Conservation (phyloP, 2,113 vertebrate species). For the Agelaius phoeniceus region DNA sequence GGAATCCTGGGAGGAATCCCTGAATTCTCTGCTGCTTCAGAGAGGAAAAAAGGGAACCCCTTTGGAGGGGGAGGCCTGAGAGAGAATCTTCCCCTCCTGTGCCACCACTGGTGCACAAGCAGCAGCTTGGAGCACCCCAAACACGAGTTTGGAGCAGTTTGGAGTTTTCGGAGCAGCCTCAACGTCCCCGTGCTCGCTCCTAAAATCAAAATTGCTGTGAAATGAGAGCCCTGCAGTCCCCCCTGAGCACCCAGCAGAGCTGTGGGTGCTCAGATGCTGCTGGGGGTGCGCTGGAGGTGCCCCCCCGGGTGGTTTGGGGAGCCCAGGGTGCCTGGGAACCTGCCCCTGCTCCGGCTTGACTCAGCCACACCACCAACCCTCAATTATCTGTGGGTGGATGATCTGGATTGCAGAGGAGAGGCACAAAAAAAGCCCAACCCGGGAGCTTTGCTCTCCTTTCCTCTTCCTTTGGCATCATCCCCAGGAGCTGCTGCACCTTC, state of each 20-base stretch:
- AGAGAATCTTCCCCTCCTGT: background rate
- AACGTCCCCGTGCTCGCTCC: fast-evolving
- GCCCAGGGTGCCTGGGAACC: background rate
- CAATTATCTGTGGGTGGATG: constrained; percentile 57
- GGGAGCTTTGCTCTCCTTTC: background rate
- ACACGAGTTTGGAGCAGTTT: too few relatives aligned
- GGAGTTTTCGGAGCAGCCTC: background rate
- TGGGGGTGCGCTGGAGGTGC: background rate
- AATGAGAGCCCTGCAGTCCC: fast-evolving
- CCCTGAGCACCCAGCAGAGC: background rate
- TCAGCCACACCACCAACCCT: background rate
- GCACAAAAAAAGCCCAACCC: background rate
- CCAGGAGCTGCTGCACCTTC: background rate
- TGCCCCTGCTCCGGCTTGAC: background rate
- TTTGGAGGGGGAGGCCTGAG: background rate
- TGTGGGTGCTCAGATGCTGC: background rate
- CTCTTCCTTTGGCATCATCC: background rate
- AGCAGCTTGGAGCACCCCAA: background rate
- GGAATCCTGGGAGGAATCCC: background rate
- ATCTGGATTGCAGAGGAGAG: constrained; percentile 16
- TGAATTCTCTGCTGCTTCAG: fast-evolving
- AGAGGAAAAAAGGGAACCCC: background rate
- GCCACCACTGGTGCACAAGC: fast-evolving
- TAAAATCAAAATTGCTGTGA: fast-evolving
- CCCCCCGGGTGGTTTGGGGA: background rate